Conservation (phyloP, 2,888 invertebrate species). For the Pterostichus madidus region DNA sequence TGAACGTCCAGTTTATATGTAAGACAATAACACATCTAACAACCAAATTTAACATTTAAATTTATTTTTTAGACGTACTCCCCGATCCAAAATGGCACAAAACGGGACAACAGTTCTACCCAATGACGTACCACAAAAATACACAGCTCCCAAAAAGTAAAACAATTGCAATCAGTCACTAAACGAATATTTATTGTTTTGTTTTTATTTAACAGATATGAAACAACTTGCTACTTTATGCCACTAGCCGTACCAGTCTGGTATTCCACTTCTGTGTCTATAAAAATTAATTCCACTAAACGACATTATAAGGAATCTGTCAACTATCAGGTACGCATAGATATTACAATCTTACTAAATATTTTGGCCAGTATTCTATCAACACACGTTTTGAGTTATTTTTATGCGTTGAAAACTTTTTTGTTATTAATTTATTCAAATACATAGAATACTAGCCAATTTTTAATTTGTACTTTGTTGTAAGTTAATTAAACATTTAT, state of each 20-base stretch:
- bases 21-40: constrained; percentile 3
- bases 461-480: too few relatives aligned
- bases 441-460: too few relatives aligned
- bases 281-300: constrained; percentile 71
- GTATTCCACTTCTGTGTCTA: constrained; percentile 74
- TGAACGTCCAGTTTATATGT: constrained; percentile 71
- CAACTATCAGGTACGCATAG: constrained; percentile 70
- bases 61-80: constrained; percentile 67
- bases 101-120: constrained; percentile 67
- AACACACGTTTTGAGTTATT: too few relatives aligned
- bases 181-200: constrained; percentile 25
- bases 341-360: constrained; percentile 22
- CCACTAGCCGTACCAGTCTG: constrained; percentile 73
- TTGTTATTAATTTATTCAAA: too few relatives aligned
- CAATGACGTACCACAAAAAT: constrained; percentile 69
- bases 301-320: constrained; percentile 71
- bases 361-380: too few relatives aligned
- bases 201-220: constrained; percentile 70
- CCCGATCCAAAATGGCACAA: constrained; percentile 62
- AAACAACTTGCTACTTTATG: constrained; percentile 74
- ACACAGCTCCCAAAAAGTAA: constrained; percentile 72
- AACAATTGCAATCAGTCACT: constrained; percentile 43
- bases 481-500: too few relatives aligned
- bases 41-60: neutral
- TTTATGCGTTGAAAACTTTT: too few relatives aligned